These are phyloP conservation scores for Pachyseris speciosa DNA, from an alignment of 64 coral and sea anemone genomes.

Conservation along the genomic window DNA sequence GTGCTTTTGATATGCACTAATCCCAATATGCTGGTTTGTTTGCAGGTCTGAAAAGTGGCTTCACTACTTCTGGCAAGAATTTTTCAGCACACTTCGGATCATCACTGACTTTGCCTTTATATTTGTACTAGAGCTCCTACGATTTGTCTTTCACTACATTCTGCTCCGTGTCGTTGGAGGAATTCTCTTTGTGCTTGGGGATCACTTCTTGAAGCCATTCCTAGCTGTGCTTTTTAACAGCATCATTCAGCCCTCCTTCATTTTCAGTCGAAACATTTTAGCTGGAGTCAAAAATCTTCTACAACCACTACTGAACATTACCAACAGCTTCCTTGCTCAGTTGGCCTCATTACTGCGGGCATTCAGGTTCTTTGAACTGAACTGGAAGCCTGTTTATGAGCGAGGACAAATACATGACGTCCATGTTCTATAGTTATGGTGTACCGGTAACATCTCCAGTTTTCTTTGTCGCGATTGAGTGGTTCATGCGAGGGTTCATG, in stretches of 20 bases:
- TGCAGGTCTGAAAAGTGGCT: slow-evolving; percentile 85
- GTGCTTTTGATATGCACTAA: neutral
- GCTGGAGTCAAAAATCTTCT: slow-evolving; percentile 73
- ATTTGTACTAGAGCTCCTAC: slow-evolving; percentile 67
- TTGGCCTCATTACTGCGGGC: slow-evolving; percentile 56
- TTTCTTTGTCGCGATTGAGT: too few species aligned
- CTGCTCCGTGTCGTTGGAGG: slow-evolving; percentile 61
- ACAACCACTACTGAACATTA: slow-evolving; percentile 79
- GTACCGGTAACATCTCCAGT: too few species aligned
- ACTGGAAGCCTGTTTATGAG: slow-evolving; percentile 73
- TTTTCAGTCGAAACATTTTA: slow-evolving; percentile 82
- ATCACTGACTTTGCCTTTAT: slow-evolving; percentile 82
- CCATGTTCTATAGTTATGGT: neutral
- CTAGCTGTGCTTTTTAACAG: slow-evolving; percentile 74
- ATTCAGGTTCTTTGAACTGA: slow-evolving; percentile 85
- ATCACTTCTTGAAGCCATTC: slow-evolving; percentile 78
- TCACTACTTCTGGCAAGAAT: slow-evolving; percentile 89
- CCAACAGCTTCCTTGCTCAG: slow-evolving; percentile 40
- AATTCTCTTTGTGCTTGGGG: slow-evolving; percentile 67
- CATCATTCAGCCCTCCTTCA: slow-evolving; percentile 69
- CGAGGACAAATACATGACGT: slow-evolving; percentile 38
- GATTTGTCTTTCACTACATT: slow-evolving; percentile 70
- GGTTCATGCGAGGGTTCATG: too few species aligned
- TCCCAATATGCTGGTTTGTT: neutral
- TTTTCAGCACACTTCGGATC: slow-evolving; percentile 75